Evolutionary conservation across 30 jellyfish, hydroid and myxozoan genomes (phyloP).

Genomic region (Haliclystus octoradiatus): DNA sequence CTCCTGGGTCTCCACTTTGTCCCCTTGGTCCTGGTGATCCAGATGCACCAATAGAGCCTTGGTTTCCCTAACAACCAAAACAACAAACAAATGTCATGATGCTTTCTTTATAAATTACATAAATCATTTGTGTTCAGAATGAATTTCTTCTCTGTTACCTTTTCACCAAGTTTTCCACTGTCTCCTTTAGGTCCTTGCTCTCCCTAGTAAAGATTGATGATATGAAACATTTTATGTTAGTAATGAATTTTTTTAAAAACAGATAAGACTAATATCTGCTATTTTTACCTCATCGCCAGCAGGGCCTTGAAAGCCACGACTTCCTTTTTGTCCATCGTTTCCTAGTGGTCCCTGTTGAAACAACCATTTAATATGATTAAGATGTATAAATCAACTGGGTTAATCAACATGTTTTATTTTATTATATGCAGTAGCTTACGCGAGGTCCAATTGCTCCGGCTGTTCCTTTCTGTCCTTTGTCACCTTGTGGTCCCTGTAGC

Average conservation of each 20-base stretch:
- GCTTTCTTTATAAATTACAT: too few species aligned
- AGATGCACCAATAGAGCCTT: conserved; percentile 57
- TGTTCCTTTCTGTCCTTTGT: conserved; percentile 48
- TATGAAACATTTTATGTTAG: not conserved
- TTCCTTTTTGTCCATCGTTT: conserved; percentile 29
- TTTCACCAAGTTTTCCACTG: conserved; percentile 27
- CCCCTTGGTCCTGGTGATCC: conserved; percentile 68
- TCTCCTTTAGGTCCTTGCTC: conserved; percentile 27
- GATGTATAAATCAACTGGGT: too few species aligned
- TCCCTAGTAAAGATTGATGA: conserved; percentile 1
- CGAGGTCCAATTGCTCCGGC: conserved; percentile 8
- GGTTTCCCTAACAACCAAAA: conserved; percentile 19
- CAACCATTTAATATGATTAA: not conserved
- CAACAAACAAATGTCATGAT: too few species aligned
- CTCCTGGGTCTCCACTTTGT: conserved; percentile 23
- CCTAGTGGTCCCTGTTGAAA: not conserved
- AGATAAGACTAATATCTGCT: not conserved
- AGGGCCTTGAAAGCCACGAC: conserved; percentile 22
- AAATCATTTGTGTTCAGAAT: too few species aligned
- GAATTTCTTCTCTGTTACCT: too few species aligned
- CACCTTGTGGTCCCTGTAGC: conserved; percentile 51
- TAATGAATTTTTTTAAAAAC: not conserved
- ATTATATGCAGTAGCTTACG: too few species aligned
- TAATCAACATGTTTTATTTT: too few species aligned
- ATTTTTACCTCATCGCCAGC: conserved; percentile 15